Evolutionary conservation across 2,797 vertebrate genomes (phyloP).

Genomic region (Anolis apletophallus): DNA sequence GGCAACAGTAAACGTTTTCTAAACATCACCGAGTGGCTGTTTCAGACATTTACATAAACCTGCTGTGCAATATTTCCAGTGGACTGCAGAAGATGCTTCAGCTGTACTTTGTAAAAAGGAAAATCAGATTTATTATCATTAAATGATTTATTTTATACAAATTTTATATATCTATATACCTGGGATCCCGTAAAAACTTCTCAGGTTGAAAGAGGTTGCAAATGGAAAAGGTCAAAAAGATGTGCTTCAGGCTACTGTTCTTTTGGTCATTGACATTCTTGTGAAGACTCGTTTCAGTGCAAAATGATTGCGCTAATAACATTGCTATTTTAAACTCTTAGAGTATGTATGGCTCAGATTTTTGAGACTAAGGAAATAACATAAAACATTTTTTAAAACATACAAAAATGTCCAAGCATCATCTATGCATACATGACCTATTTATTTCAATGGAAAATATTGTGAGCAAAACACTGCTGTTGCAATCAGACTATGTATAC

Average conservation of each 20-base stretch:
- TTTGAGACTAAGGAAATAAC: constrained; percentile 16
- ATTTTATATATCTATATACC: too few relatives aligned
- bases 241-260: accelerated
- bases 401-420: background rate
- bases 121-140: too few relatives aligned
- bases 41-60: too few relatives aligned
- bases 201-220: too few relatives aligned
- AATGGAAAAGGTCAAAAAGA: too few relatives aligned
- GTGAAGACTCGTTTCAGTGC: background rate
- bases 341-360: background rate
- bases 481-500: background rate
- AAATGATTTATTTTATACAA: too few relatives aligned
- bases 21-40: too few relatives aligned
- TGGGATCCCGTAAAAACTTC: too few relatives aligned
- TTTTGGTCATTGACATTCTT: background rate
- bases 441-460: background rate
- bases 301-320: background rate
- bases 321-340: constrained; percentile 28
- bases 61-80: too few relatives aligned
- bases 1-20: too few relatives aligned
- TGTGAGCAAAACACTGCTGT: background rate
- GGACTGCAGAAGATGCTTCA: too few relatives aligned
- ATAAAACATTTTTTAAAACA: background rate
- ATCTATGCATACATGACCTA: background rate
- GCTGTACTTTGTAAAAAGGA: too few relatives aligned